Evolutionary conservation across 2,113 vertebrate species (phyloP), one percentile per base, ranked within the genome.

Genomic region (Shinisaurus crocodilurus): DNA sequence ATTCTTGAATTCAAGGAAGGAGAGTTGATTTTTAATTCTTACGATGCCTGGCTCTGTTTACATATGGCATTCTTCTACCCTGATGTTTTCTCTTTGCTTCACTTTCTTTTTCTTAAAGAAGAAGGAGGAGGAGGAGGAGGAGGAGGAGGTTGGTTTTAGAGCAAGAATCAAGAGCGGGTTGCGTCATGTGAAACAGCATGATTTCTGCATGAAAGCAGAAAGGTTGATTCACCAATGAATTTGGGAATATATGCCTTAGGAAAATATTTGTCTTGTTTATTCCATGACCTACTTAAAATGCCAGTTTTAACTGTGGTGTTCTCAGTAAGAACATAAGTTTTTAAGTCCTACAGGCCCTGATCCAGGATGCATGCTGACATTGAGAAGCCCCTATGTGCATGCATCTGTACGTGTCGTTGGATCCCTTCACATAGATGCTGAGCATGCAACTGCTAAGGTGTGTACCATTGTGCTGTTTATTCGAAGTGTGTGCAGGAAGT

Each of bases 161-260:
- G 8, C 9, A 60, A 34, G 1, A 1, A 63, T 13, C 3, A 88
- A 34, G 91, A 69, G 2, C 6, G 5, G 25, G 1, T 87, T 16
- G 0, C 3, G 54, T 70, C 43, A 15, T 88, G 74, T 34, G 12
- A 92, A 82, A 15, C 13, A 48, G 5, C 86, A 92, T 83, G 32
- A 86, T 3, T 92, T 69, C 43, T 3, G 18, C 45, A 1, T 25
- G 88, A 67, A 91, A 92, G 57, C 0, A 82, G 83, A 54, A 87
- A 87, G 10, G 29, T 65, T 18, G 0, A 45, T 4, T 0, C 0
- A 0, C 88, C 40, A 0, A n/a, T 3, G 74, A 32, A 77, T 7
- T 5, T 70, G n/a, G 0, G 15, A 90, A 6, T 7, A 15, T 84
- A 86, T 91, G 6, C 1, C 89, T 87, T 89, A 65, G 5, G 67